Evolutionary conservation across 2,113 vertebrate species (phyloP).

Genomic region (Dunckerocampus dactyliophorus): DNA sequence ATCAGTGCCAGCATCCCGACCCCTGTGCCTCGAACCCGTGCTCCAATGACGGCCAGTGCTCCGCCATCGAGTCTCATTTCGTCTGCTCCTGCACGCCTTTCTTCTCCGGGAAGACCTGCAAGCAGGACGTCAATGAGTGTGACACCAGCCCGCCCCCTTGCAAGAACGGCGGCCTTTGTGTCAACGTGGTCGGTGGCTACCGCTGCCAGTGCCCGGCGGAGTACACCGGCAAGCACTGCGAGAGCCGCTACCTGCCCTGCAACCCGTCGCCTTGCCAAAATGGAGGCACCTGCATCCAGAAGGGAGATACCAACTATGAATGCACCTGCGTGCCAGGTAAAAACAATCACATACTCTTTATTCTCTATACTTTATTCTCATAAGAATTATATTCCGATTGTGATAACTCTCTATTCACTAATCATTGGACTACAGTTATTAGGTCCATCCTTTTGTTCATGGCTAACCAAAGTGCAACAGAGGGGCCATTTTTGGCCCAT

Average conservation of each 20-base stretch:
- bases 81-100: conserved; percentile 79
- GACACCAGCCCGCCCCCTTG: conserved; percentile 64
- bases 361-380: no score
- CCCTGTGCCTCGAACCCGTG: conserved; percentile 95
- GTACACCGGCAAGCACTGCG: conserved; percentile 83
- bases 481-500: no score
- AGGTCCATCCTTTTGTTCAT: no score
- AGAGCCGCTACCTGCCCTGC: conserved; percentile 88
- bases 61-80: conserved; percentile 79
- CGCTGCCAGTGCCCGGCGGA: conserved; percentile 79
- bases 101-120: conserved; percentile 88
- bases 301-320: conserved; percentile 86
- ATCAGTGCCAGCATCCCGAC: conserved; percentile 86
- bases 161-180: conserved; percentile 80
- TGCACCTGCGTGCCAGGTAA: conserved; percentile 95
- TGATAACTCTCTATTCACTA: no score
- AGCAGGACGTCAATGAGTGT: conserved; percentile 90
- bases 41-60: conserved; percentile 85
- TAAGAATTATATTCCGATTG: no score
- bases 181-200: conserved; percentile 86
- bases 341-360: background rate
- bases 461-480: no score
- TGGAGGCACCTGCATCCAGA: conserved; percentile 92
- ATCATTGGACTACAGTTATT: background rate
- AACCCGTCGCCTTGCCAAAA: conserved; percentile 92